These are phyloP conservation scores for Alosa sapidissima DNA, from an alignment of 2,797 vertebrate species.

Conservation along the genomic window DNA sequence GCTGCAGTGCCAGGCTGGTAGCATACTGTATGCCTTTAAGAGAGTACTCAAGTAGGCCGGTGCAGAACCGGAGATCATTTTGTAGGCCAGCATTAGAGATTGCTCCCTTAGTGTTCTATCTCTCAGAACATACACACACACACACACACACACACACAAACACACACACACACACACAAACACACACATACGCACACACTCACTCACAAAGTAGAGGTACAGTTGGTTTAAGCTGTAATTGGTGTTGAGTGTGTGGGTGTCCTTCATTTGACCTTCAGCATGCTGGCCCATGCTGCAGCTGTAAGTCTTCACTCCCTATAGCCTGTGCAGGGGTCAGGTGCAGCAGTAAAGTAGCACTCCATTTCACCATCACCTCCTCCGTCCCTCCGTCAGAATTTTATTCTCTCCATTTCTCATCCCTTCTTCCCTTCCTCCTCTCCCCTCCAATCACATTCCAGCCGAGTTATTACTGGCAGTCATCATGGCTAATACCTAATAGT, in stretches of 20 bases:
- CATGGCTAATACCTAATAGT: neutral
- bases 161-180: slow-evolving; percentile 3
- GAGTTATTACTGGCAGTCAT: neutral
- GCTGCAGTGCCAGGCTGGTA: too few relatives aligned
- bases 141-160: slow-evolving; percentile 18
- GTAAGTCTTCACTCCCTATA: neutral
- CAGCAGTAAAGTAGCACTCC: neutral
- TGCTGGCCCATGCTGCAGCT: neutral
- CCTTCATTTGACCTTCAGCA: neutral
- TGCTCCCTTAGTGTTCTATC: too few relatives aligned
- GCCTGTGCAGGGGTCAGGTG: neutral
- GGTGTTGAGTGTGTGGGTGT: neutral
- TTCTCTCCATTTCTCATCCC: neutral
- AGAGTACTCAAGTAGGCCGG: too few relatives aligned
- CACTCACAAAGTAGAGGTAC: neutral
- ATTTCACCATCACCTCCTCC: neutral
- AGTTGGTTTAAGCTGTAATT: neutral
- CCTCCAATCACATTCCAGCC: neutral
- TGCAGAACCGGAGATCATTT: too few relatives aligned
- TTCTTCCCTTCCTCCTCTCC: neutral
- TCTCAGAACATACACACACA: neutral
- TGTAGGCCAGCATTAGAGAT: too few relatives aligned
- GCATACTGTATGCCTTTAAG: too few relatives aligned
- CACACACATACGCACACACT: neutral
- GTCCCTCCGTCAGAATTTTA: neutral